phyloP scores from a whole-genome alignment of 1,140 invertebrate genomes.

The Musca domestica region DNA sequence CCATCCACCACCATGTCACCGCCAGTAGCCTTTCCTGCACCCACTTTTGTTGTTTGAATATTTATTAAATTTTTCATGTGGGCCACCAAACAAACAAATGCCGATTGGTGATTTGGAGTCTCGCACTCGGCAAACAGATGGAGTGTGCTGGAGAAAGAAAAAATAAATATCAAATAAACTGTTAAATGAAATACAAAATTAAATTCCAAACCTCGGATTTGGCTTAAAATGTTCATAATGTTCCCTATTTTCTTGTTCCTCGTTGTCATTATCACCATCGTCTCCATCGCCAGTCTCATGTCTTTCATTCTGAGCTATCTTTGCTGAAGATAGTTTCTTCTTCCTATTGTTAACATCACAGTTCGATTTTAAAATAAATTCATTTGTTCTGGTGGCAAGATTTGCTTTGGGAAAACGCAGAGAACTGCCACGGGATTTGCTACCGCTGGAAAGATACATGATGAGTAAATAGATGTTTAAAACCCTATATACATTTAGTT shows the following conservation, averaged over 20 bases:
- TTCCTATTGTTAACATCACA: constrained; percentile 26
- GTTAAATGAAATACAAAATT: not conserved
- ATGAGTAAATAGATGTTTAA: not conserved
- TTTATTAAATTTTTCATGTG: constrained; percentile 25
- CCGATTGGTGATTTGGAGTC: constrained; percentile 24
- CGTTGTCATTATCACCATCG: not conserved
- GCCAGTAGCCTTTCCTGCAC: not conserved
- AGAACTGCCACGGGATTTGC: constrained; percentile 26
- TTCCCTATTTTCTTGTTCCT: constrained; percentile 20
- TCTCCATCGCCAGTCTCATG: not conserved
- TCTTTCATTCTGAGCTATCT: not conserved
- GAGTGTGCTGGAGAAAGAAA: constrained; percentile 9
- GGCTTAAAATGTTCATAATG: constrained; percentile 17
- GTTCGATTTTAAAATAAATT: constrained; percentile 24
- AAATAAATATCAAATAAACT: not conserved
- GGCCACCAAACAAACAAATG: constrained; percentile 26
- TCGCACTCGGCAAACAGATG: constrained; percentile 20
- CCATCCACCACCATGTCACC: not conserved
- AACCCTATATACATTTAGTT: not conserved
- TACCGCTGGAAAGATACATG: constrained; percentile 16
- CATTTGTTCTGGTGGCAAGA: constrained; percentile 22
- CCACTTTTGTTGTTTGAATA: constrained; percentile 1
- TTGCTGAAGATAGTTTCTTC: not conserved
- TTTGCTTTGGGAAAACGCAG: constrained; percentile 17
- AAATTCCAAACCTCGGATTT: constrained; percentile 25